Base-by-base conservation (phyloP, 2,888 invertebrate genomes). In the Geotrupes spiniger region DNA sequence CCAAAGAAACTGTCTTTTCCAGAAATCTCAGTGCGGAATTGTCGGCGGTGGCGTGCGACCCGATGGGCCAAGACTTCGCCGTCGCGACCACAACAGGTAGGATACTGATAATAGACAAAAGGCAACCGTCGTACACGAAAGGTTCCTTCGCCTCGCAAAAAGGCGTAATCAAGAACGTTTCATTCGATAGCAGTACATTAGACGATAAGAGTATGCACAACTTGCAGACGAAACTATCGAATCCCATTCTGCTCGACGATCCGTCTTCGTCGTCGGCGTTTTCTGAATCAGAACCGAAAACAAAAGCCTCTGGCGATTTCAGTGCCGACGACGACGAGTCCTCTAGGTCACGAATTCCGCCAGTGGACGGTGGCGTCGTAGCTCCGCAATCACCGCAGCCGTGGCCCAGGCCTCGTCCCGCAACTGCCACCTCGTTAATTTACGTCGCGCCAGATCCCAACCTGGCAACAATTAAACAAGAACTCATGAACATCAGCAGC, bases 81-180 rank as follows among this genome's bases (percentile, higher is more conserved):
- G 58, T 60, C 9, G 60, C 55, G 6, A 59, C 61, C 2, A 54
- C 51, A 1, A 49, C 48, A 29, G 63, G 63, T n/a, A 57, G 55
- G 27, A 55, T 64, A 14, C 52, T 57, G 6, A 52, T 52, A 36
- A 54, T 62, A 27, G 63, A 64, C 48, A 53, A 52, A 44, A 47
- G 63, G n/a, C 46, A 56, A 42, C 50, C 50, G 2, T 15, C 41
- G 2, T 42, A 29, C 6, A 42, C 37, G 12, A 50, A 41, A 31
- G 31, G 42, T 11, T 37, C 50, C 4, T 46, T 50, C 16, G 26
- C 10, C 26, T 33, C 50, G 2, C 50, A 50, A 29, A 50, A 46
- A 17, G 16, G 14, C 15, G 36, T 42, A 2, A 41, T 50, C 29
- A 42, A 36, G 38, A 28, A 29, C 12, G 40, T 50, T 9, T 25